Evolutionary conservation across 2,113 vertebrate genomes (phyloP), one percentile per base, ranked within the genome.

Genomic region (Glaucomys volans): DNA sequence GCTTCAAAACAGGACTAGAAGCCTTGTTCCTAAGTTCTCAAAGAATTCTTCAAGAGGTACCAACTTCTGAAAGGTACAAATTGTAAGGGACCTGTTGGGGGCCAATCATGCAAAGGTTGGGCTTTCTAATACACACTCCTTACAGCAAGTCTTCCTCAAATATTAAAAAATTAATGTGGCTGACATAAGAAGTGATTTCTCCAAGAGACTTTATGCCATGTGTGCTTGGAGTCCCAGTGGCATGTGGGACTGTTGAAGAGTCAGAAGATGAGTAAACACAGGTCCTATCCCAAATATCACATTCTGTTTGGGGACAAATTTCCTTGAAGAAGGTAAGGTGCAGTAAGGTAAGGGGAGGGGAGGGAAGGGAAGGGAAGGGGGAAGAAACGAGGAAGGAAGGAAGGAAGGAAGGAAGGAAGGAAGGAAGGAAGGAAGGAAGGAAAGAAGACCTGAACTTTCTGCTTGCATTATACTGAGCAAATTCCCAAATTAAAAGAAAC

Each of bases 51-150:
- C 0, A 62, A 64, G 35, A 67, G 6, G 13, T n/a, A 24, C 8
- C 50, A 75, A 22, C 16, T 94, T 57, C 32, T 28, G 59, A 69
- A 84, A 67, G 57, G 47, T 7, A 59, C 0, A 89, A 44, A n/a
- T 30, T 1, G 52, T 24, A 35, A 42, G n/a, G 28, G 7, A 2
- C 3, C n/a, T 44, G 2, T 54, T 7, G 10, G 83, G 16, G 1
- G 8, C 8, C 26, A 32, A 35, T 37, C 16, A 22, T 26, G 44
- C 17, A 80, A 40, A 74, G 10, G 16, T 12, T 52, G 30, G 28
- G 5, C 5, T 40, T 77, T 9, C 59, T 50, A 9, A 6, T 50
- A 8, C 2, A 47, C 16, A 67, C 8, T 76, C 59, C 26, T 80
- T 75, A 32, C 9, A 79, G 40, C 13, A 20, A 28, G 12, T 20